Base-by-base conservation (phyloP, 2,888 invertebrate species). In the Ellobium chinense region DNA sequence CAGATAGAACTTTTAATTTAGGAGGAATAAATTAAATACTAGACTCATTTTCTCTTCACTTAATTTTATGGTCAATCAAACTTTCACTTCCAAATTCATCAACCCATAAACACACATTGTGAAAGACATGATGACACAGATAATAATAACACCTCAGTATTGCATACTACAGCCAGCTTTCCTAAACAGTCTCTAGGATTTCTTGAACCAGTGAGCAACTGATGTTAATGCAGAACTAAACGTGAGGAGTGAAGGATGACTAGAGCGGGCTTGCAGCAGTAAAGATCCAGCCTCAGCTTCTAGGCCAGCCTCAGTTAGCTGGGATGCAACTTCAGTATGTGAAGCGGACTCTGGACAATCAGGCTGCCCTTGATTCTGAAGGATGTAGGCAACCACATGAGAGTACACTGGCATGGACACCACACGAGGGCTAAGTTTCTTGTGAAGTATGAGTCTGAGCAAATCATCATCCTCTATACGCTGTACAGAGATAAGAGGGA, bases 231-330 rank as follows among this genome's bases (percentile, higher is more conserved):
- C 91, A 27, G 90, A 85, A 69, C 88, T 88, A 83, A 92, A 90
- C 3, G 90, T 91, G 65, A 89, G 87, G 5, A 92, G 83, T 70
- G 87, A 27, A 5, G 89, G 85, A 82, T 89, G 91, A 29, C 88
- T 85, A 18, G 90, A 86, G 76, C 86, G 86, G n/a, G 88, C 86
- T 76, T 88, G 88, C 63, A 89, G 78, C 58, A 89, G 74, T 39
- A 92, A 84, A 36, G 89, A 87, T 4, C 90, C 91, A 14, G 91
- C 91, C 82, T 92, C 91, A 21, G 89, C 88, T 56, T 68, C 46
- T 4, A 80, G 66, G 27, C 83, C 83, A 4, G 74, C 83, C 54
- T 86, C 88, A 69, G 80, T 78, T 12, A 92, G 83, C 84, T 90
- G 86, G 62, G 86, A 84, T 72, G 88, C 88, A 39, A 91, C 84